Conservation (phyloP, 1,140 invertebrate species). For the Cotesia vestalis region DNA sequence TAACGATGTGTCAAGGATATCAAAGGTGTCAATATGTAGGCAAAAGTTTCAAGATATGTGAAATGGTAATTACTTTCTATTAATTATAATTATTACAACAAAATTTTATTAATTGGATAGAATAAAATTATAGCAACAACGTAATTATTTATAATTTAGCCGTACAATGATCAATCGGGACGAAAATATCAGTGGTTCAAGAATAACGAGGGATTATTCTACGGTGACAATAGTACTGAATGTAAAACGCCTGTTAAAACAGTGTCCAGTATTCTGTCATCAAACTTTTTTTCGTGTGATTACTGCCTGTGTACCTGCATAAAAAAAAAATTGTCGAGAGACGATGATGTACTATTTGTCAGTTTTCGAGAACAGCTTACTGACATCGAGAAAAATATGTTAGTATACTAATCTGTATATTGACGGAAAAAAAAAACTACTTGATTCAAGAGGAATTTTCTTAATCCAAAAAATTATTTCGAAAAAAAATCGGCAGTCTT, state of each 20-base stretch:
- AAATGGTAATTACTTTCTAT: too few species aligned
- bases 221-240: not conserved
- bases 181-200: too few species aligned
- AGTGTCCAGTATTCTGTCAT: not conserved
- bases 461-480: too few species aligned
- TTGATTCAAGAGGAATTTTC: too few species aligned
- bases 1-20: not conserved
- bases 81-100: too few species aligned
- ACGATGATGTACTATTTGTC: not conserved
- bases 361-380: not conserved
- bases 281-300: not conserved
- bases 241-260: too few species aligned
- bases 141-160: too few species aligned
- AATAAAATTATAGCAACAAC: too few species aligned
- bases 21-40: not conserved
- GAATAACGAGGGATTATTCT: not conserved
- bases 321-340: not conserved
- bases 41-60: not conserved
- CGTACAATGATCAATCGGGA: too few species aligned
- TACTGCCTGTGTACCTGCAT: not conserved
- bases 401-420: not conserved
- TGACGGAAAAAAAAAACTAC: too few species aligned
- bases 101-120: too few species aligned
- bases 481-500: too few species aligned
- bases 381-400: not conserved